phyloP scores from a whole-genome alignment of 2,888 invertebrate species.

The Drosophila kokeensis region DNA sequence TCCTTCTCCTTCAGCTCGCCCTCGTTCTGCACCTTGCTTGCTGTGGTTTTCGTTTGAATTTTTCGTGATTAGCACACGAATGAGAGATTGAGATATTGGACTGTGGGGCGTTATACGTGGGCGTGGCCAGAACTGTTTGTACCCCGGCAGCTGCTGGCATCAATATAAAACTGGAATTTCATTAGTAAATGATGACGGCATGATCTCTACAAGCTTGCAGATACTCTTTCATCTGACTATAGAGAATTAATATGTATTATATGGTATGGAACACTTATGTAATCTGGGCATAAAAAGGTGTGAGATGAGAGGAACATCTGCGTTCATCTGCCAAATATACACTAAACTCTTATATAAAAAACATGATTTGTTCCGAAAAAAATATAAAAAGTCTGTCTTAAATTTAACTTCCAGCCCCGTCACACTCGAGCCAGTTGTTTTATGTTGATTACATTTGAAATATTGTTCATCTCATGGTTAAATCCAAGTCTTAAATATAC shows the following conservation, averaged over 20 bases:
- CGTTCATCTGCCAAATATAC: not conserved
- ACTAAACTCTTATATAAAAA: not conserved
- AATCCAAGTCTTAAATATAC: constrained; percentile 15
- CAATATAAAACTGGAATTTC: constrained; percentile 1
- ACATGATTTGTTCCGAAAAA: not conserved
- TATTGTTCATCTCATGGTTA: constrained; percentile 25
- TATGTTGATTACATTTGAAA: constrained; percentile 6
- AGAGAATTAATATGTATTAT: not conserved
- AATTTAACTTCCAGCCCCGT: not conserved
- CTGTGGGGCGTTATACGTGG: constrained; percentile 49
- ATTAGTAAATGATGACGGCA: constrained; percentile 11
- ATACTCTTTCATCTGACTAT: not conserved
- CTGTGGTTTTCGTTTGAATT: constrained; percentile 67
- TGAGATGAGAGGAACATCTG: not conserved
- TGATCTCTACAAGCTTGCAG: constrained; percentile 12
- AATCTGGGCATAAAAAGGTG: not conserved
- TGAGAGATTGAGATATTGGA: constrained; percentile 42
- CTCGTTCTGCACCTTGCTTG: not conserved
- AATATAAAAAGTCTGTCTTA: not conserved
- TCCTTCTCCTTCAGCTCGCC: not conserved
- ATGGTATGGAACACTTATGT: not conserved
- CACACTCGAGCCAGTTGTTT: constrained; percentile 1
- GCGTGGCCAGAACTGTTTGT: constrained; percentile 56
- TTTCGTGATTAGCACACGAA: constrained; percentile 80
- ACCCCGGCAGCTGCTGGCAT: constrained; percentile 62